Base-by-base conservation (phyloP, 2,888 invertebrate species). In the Oegoconia quadripuncta region DNA sequence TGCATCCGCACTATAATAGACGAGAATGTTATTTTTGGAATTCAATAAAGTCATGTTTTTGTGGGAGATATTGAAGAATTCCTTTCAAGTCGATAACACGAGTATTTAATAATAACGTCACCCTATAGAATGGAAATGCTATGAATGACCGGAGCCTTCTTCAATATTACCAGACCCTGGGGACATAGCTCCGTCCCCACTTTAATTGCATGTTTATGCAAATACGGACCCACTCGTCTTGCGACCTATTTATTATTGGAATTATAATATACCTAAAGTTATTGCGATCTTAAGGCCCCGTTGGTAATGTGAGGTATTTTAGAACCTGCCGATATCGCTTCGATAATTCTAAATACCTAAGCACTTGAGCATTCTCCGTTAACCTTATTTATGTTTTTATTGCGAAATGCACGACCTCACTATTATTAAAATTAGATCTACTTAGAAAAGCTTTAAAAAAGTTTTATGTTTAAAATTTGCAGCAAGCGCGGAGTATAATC, bases 181-280 rank as follows among this genome's bases (percentile, higher is more conserved):
- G 57, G 58, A 63, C 58, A 55, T 55, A 58, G 59, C 61, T 59
- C 27, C 52, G 55, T 51, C 52, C 52, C 55, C 52, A 52, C 63
- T 69, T 62, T 73, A 73, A 74, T 73, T 70, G 74, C 69, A 64
- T 70, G 72, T 73, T 73, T 74, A 74, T 74, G 73, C 63, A 68
- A 67, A 74, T 70, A 58, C 48, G 47, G 45, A 43, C 52, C 48
- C 64, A 48, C 47, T 41, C 44, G 41, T 46, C 41, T 44, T 54
- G 37, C 33, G 34, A 49, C 52, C 52, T 41, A 44, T 46, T 47
- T 53, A 50, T 51, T 49, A 51, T 48, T 44, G 50, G 33, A 28
- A 37, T 34, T 34, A 33, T 36, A 28, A 27, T 38, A 3, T 15
- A 5, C 18, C 8, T 9, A 23, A 26, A 27, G 26, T 27, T 13